A percentile compares a stretch with the other conserved stretches of the same genome.
These are phyloP conservation scores for Crotalus helleri DNA, from an alignment of 2,113 vertebrate species.

Conservation along the genomic window DNA sequence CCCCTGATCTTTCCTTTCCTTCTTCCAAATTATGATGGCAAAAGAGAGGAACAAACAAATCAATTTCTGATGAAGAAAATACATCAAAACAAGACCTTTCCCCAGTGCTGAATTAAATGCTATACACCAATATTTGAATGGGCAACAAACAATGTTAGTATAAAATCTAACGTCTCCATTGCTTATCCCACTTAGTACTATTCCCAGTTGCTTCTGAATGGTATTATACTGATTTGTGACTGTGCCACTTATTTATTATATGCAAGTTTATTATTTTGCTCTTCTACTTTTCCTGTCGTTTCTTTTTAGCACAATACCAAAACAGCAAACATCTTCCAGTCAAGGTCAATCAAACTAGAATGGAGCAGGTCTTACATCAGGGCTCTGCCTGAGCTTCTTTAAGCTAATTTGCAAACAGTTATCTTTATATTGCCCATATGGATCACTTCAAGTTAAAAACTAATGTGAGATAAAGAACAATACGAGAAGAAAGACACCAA, in stretches of 20 bases:
- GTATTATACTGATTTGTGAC: background rate
- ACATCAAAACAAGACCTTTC: slow-evolving; percentile 15
- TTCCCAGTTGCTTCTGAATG: background rate
- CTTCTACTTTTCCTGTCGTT: background rate
- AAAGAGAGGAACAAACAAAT: slow-evolving; percentile 39
- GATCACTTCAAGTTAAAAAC: background rate
- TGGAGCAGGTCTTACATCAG: background rate
- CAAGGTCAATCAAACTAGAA: background rate
- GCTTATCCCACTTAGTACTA: background rate
- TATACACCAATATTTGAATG: background rate
- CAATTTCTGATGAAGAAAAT: slow-evolving; percentile 38
- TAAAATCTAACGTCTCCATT: background rate
- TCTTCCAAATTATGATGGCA: slow-evolving; percentile 36
- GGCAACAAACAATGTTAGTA: background rate
- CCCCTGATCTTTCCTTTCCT: slow-evolving; percentile 15
- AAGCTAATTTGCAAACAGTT: background rate
- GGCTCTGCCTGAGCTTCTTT: background rate
- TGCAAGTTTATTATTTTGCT: background rate
- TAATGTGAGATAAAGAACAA: background rate
- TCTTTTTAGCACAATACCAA: background rate
- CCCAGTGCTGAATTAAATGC: background rate
- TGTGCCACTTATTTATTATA: background rate
- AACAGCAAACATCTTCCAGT: background rate
- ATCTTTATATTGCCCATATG: background rate
- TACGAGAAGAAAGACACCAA: background rate